phyloP scores from a whole-genome alignment of 2,113 vertebrate genomes.

The Arenaria interpres region DNA sequence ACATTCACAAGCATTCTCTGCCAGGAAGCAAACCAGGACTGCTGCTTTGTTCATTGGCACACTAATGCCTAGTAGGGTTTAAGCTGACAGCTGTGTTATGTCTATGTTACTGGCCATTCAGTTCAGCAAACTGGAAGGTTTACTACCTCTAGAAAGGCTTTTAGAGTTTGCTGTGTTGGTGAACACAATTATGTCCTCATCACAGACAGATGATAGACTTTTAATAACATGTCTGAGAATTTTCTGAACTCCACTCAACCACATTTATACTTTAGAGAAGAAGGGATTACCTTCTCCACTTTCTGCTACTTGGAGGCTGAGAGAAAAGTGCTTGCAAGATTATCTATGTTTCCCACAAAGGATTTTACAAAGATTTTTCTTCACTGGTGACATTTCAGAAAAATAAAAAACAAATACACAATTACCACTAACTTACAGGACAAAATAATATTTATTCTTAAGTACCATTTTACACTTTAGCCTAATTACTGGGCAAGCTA shows the following conservation, averaged over 20 bases:
- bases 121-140: neutral
- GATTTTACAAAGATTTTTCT: neutral
- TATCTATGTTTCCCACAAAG: neutral
- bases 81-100: neutral
- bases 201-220: neutral
- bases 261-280: neutral
- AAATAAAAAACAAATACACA: neutral
- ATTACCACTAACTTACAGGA: slow-evolving; percentile 5
- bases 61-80: neutral
- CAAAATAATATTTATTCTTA: slow-evolving; percentile 15
- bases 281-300: neutral
- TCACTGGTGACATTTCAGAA: neutral
- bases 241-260: neutral
- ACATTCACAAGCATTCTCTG: slow-evolving; percentile 9
- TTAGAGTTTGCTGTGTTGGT: neutral
- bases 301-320: neutral
- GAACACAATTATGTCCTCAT: neutral
- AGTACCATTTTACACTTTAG: slow-evolving; percentile 26
- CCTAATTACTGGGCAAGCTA: neutral
- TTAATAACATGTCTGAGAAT: neutral
- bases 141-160: slow-evolving; percentile 4
- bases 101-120: neutral
- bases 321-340: neutral
- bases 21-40: neutral
- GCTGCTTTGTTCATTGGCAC: slow-evolving; percentile 2